A percentile compares a stretch with the other conserved stretches of the same genome.
These are phyloP conservation scores for Eucidaris tribuloides DNA, from an alignment of 35 echinoderm and acorn worm species.

Conservation along the genomic window DNA sequence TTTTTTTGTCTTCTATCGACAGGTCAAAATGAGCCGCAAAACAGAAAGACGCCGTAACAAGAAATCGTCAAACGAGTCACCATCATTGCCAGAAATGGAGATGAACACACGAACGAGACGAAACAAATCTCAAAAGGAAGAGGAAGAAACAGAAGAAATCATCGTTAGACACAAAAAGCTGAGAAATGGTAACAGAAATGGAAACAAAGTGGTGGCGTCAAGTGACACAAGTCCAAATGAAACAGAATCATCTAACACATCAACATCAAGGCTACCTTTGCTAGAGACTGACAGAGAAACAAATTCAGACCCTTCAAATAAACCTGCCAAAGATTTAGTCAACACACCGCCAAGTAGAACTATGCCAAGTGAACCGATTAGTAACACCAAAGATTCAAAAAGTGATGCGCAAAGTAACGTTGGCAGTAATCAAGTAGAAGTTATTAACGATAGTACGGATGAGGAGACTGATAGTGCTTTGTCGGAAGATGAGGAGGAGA, in stretches of 20 bases:
- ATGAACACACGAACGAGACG: neutral
- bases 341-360: no score
- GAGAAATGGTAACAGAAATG: neutral
- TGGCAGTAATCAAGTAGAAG: neutral
- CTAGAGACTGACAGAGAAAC: neutral
- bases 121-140: neutral
- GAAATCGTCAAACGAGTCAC: no score
- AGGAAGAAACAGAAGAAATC: neutral
- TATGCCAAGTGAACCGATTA: neutral
- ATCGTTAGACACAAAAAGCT: constrained; percentile 18
- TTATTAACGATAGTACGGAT: neutral
- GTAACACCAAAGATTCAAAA: neutral
- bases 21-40: no score
- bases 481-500: constrained; percentile 1
- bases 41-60: no score
- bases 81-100: no score
- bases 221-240: neutral
- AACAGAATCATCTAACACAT: neutral
- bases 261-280: neutral
- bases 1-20: no score
- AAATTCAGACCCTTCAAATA: neutral
- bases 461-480: constrained; percentile 15
- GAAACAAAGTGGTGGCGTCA: neutral
- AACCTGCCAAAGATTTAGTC: neutral
- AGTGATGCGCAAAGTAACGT: neutral